These are phyloP conservation scores for Nesoenas mayeri DNA, from an alignment of 2,113 vertebrate genomes.

Conservation along the genomic window DNA sequence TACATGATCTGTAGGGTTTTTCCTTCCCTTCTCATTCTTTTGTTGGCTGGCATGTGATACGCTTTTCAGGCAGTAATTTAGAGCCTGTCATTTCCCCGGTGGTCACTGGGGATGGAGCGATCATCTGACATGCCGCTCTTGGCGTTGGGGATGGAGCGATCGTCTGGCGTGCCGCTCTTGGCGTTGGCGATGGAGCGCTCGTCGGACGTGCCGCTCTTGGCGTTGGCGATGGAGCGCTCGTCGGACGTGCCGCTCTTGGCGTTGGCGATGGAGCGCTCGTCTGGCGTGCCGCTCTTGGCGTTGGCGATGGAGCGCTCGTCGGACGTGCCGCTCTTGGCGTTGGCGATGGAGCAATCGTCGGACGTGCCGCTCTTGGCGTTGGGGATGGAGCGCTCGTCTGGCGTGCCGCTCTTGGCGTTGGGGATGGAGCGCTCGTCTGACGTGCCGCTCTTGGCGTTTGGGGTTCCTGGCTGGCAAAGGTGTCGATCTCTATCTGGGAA, in stretches of 20 bases:
- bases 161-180: background rate
- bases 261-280: too few species aligned
- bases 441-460: background rate
- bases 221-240: too few species aligned
- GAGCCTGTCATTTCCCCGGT: conserved; percentile 53
- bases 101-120: conserved; percentile 17
- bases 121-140: background rate
- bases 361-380: too few species aligned
- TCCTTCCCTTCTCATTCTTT: background rate
- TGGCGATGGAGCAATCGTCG: too few species aligned
- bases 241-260: too few species aligned
- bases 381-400: background rate
- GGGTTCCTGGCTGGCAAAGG: conserved; percentile 10
- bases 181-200: too few species aligned
- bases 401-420: background rate
- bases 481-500: background rate
- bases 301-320: too few species aligned
- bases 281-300: too few species aligned
- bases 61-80: conserved; percentile 61
- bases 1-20: background rate
- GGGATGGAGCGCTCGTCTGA: conserved; percentile 3
- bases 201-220: too few species aligned
- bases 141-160: background rate
- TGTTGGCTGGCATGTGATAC: conserved; percentile 34
- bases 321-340: too few species aligned